Conservation (phyloP, 2,113 vertebrate genomes). For the Tricholaema leucomelas region DNA sequence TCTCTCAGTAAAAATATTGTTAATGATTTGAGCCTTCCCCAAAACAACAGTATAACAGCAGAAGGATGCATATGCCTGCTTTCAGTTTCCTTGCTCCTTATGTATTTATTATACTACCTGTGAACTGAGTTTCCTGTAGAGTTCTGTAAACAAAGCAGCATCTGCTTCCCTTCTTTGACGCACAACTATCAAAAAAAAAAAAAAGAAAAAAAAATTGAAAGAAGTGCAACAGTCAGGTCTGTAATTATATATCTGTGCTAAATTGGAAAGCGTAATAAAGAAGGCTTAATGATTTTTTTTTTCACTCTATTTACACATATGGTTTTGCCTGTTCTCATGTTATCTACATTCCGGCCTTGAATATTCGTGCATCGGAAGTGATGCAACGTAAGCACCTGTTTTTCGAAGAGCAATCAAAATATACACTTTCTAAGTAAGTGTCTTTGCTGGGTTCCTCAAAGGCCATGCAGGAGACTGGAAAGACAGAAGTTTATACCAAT, state of each 20-base stretch:
- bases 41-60: neutral
- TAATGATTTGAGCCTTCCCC: neutral
- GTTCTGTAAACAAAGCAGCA: slow-evolving; percentile 92
- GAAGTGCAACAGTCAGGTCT: neutral
- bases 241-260: neutral
- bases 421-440: neutral
- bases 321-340: neutral
- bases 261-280: neutral
- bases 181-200: slow-evolving; percentile 78
- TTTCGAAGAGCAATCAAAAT: neutral
- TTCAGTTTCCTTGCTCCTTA: neutral
- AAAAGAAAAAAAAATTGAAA: neutral
- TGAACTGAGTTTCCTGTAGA: slow-evolving; percentile 93
- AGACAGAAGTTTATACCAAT: no score
- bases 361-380: neutral
- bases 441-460: no score
- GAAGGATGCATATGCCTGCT: neutral
- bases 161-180: slow-evolving; percentile 92
- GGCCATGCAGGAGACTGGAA: no score
- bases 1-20: neutral
- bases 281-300: neutral
- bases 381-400: neutral
- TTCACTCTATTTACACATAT: neutral
- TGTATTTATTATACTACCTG: slow-evolving; percentile 78
- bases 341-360: neutral